A percentile compares a stretch with the other conserved stretches of the same genome.
These are phyloP conservation scores for Boloria euphrosyne DNA, from an alignment of 2,888 invertebrate genomes.

Conservation along the genomic window DNA sequence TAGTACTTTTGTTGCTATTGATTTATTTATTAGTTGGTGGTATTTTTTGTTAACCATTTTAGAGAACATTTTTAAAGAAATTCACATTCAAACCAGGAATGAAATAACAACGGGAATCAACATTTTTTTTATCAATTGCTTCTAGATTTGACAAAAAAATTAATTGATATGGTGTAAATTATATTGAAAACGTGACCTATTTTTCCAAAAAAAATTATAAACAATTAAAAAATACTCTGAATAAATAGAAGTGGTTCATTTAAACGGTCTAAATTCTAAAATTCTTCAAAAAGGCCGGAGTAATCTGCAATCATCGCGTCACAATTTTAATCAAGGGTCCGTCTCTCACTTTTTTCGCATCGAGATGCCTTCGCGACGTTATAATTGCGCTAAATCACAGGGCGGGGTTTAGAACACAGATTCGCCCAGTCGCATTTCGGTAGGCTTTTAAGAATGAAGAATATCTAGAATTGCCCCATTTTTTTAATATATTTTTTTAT, in stretches of 20 bases:
- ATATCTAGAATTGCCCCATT: constrained; percentile 25
- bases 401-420: constrained; percentile 48
- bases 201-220: too few species aligned
- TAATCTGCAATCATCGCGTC: constrained; percentile 73
- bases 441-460: constrained; percentile 37
- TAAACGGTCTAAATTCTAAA: constrained; percentile 29
- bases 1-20: not conserved
- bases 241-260: constrained; percentile 22
- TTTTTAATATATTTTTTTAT: not conserved
- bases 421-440: constrained; percentile 56
- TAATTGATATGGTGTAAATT: too few species aligned
- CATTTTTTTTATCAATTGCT: too few species aligned
- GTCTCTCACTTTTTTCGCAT: constrained; percentile 73
- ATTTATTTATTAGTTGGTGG: too few species aligned
- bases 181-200: too few species aligned
- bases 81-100: too few species aligned
- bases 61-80: too few species aligned
- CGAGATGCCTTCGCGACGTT: constrained; percentile 68
- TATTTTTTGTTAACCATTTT: too few species aligned
- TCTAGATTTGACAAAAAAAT: too few species aligned
- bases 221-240: not conserved
- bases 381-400: constrained; percentile 79
- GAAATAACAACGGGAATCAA: too few species aligned
- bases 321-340: constrained; percentile 77
- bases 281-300: constrained; percentile 33